Evolutionary conservation across 2,888 invertebrate species (phyloP).

Genomic region (Macropis europaea): DNA sequence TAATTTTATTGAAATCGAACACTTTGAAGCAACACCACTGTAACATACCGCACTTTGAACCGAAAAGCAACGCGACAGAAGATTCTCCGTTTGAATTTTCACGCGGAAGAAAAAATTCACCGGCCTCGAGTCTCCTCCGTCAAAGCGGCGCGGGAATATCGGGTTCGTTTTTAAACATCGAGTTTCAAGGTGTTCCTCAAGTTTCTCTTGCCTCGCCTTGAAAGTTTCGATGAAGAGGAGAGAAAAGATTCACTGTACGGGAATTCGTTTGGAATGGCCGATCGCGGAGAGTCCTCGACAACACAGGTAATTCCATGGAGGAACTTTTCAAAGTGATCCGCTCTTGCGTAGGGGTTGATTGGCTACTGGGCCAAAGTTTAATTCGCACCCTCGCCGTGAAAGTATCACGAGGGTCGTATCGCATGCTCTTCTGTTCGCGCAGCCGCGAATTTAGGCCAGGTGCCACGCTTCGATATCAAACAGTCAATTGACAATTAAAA

Average conservation of each 20-base stretch:
- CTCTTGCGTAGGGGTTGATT: slow-evolving; percentile 63
- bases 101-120: too few relatives aligned
- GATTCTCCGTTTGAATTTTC: too few relatives aligned
- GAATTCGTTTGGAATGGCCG: not conserved
- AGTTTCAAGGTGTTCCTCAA: too few relatives aligned
- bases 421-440: slow-evolving; percentile 58
- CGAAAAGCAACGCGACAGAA: too few relatives aligned
- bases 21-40: too few relatives aligned
- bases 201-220: too few relatives aligned
- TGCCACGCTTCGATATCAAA: slow-evolving; percentile 50
- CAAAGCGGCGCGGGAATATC: too few relatives aligned
- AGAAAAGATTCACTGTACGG: not conserved
- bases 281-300: not conserved
- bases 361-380: slow-evolving; percentile 73
- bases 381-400: slow-evolving; percentile 67
- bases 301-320: slow-evolving; percentile 15
- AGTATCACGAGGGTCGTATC: slow-evolving; percentile 58
- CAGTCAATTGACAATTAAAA: slow-evolving; percentile 28
- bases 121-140: too few relatives aligned
- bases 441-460: slow-evolving; percentile 72
- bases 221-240: too few relatives aligned
- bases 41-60: too few relatives aligned
- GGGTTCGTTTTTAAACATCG: too few relatives aligned
- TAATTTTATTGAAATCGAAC: too few relatives aligned
- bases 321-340: slow-evolving; percentile 23